Conservation (phyloP, 2,113 vertebrate species). For the Corvus moneduloides region DNA sequence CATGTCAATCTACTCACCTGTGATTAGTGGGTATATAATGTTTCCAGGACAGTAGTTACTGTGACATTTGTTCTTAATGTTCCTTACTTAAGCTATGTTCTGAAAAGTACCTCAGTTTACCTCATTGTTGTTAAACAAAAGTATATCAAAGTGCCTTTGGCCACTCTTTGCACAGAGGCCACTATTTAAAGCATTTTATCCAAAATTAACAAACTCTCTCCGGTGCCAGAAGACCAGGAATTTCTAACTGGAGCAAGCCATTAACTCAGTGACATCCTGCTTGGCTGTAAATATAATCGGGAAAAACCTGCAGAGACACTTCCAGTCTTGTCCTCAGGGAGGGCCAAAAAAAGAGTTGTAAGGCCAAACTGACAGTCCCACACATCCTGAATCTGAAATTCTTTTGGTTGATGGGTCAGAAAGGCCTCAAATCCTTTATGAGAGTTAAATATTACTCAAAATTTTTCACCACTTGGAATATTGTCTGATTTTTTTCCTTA, state of each 20-base stretch:
- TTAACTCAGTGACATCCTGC: neutral
- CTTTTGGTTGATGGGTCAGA: neutral
- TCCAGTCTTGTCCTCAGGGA: neutral
- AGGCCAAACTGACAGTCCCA: neutral
- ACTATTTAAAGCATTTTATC: neutral
- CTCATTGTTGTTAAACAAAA: constrained; percentile 25
- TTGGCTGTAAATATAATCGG: neutral
- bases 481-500: neutral
- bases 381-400: neutral
- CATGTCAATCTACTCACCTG: neutral
- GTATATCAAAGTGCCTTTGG: constrained; percentile 4
- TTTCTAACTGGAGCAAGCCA: neutral
- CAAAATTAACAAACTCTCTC: neutral
- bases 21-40: constrained; percentile 28
- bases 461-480: neutral
- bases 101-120: neutral
- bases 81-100: constrained; percentile 5
- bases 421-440: neutral
- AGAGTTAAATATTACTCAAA: neutral
- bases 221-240: neutral
- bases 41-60: constrained; percentile 15
- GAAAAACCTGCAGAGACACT: neutral
- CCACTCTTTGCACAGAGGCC: neutral
- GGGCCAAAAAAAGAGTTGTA: neutral
- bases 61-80: neutral